These are phyloP conservation scores for Varecia variegata DNA, from an alignment of 2,797 vertebrate species.

Conservation along the genomic window DNA sequence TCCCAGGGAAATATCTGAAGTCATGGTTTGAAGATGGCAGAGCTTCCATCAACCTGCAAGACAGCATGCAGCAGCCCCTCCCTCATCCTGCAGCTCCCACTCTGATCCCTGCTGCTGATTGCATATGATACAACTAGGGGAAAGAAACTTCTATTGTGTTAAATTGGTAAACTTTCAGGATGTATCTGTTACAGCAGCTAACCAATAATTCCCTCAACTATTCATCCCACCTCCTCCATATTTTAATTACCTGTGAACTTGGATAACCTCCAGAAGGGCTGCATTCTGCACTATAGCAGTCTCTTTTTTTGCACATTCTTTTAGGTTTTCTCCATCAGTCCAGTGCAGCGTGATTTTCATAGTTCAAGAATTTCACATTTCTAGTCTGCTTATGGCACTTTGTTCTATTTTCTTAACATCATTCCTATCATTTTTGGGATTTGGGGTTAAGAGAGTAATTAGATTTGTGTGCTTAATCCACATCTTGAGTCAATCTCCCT, in stretches of 20 bases:
- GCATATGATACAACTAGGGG: background rate
- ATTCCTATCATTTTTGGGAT: slow-evolving; percentile 31
- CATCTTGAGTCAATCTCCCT: slow-evolving; percentile 16
- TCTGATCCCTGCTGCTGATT: background rate
- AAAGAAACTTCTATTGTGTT: background rate
- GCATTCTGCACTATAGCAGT: background rate
- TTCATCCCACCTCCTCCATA: background rate
- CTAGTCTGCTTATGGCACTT: background rate
- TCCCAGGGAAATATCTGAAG: background rate
- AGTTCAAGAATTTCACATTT: slow-evolving; percentile 28
- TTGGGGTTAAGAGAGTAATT: slow-evolving; percentile 13
- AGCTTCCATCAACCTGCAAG: background rate
- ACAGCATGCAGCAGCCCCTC: accelerated
- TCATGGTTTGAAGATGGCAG: background rate
- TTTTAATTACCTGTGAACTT: slow-evolving; percentile 14
- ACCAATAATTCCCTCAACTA: background rate
- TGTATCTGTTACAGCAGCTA: background rate
- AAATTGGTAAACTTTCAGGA: background rate
- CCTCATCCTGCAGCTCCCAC: background rate
- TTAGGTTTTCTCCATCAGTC: background rate
- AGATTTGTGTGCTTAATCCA: slow-evolving; percentile 31
- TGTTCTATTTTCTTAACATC: slow-evolving; percentile 4
- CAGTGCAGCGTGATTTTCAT: background rate
- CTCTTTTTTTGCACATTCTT: background rate
- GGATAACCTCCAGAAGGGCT: background rate